phyloP scores from a whole-genome alignment of 2,888 invertebrate genomes.

The Cryptocephalus primarius region DNA sequence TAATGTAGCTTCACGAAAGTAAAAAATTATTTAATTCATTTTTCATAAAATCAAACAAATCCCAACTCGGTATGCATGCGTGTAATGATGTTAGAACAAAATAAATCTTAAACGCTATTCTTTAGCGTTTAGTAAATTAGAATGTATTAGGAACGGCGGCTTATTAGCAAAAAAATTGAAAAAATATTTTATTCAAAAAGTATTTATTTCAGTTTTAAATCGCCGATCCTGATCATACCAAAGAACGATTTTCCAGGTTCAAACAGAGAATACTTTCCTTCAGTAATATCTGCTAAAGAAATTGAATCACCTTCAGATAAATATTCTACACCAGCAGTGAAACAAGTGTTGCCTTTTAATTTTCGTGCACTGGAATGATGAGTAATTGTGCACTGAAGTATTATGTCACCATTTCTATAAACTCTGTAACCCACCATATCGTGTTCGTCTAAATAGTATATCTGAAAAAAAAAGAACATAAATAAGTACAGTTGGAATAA shows the following conservation, averaged over 20 bases:
- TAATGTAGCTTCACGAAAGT: too few relatives aligned
- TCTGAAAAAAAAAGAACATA: constrained; percentile 41
- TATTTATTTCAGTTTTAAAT: constrained; percentile 24
- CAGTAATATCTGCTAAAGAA: constrained; percentile 58
- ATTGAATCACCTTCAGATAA: constrained; percentile 54
- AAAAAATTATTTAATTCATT: too few relatives aligned
- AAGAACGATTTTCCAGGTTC: constrained; percentile 72
- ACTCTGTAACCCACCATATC: constrained; percentile 67
- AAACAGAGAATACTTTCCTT: constrained; percentile 56
- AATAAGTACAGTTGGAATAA: background rate
- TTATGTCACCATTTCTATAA: constrained; percentile 50
- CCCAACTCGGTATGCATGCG: too few relatives aligned
- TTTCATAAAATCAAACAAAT: too few relatives aligned
- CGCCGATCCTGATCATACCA: constrained; percentile 65
- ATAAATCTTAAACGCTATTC: too few relatives aligned
- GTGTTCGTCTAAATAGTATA: constrained; percentile 68
- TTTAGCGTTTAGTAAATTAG: too few relatives aligned
- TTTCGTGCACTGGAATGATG: constrained; percentile 42
- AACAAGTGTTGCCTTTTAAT: constrained; percentile 62
- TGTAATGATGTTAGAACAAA: too few relatives aligned
- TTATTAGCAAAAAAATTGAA: too few relatives aligned
- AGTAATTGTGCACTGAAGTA: constrained; percentile 61
- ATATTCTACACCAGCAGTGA: constrained; percentile 56
- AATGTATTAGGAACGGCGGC: too few relatives aligned
- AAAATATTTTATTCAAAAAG: too few relatives aligned